Evolutionary conservation across 2,113 vertebrate genomes (phyloP).

Genomic region (Dissostichus mawsoni): DNA sequence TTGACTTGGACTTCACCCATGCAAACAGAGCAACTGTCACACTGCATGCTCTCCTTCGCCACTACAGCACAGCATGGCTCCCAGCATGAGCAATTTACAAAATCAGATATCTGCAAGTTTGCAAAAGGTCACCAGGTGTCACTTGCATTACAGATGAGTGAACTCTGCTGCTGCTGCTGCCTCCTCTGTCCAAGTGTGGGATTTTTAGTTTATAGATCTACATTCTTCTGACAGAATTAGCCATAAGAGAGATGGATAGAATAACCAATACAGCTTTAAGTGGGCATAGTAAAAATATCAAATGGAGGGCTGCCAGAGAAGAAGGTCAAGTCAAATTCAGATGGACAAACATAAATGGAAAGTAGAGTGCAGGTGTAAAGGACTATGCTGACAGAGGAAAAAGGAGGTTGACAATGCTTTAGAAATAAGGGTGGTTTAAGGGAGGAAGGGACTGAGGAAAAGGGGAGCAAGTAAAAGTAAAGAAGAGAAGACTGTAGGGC

Average conservation of each 20-base stretch:
- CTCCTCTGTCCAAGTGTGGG: constrained; percentile 10
- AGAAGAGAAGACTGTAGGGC: not conserved
- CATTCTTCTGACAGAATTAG: constrained; percentile 33
- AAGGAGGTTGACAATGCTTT: constrained; percentile 5
- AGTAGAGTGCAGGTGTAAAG: constrained; percentile 13
- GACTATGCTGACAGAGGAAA: not conserved
- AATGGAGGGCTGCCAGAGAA: constrained; percentile 60
- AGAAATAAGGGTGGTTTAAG: constrained; percentile 12
- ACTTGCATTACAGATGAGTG: constrained; percentile 41
- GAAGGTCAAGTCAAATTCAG: not conserved
- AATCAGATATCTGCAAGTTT: constrained; percentile 68
- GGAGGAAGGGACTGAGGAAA: constrained; percentile 20
- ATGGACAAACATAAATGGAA: constrained; percentile 5
- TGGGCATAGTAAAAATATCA: constrained; percentile 17
- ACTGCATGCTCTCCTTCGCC: constrained; percentile 39
- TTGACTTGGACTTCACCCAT: constrained; percentile 24
- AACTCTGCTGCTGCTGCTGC: constrained; percentile 24
- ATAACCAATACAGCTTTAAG: constrained; percentile 48
- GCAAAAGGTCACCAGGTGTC: constrained; percentile 65
- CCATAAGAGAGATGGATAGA: constrained; percentile 29
- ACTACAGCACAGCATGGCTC: constrained; percentile 51
- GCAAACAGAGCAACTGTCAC: constrained; percentile 37
- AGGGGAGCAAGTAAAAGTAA: constrained; percentile 15
- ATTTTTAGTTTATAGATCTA: constrained; percentile 44
- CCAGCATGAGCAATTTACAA: constrained; percentile 62